Evolutionary conservation across 1,140 invertebrate genomes (phyloP).

Genomic region (Aphaenogaster rudis): DNA sequence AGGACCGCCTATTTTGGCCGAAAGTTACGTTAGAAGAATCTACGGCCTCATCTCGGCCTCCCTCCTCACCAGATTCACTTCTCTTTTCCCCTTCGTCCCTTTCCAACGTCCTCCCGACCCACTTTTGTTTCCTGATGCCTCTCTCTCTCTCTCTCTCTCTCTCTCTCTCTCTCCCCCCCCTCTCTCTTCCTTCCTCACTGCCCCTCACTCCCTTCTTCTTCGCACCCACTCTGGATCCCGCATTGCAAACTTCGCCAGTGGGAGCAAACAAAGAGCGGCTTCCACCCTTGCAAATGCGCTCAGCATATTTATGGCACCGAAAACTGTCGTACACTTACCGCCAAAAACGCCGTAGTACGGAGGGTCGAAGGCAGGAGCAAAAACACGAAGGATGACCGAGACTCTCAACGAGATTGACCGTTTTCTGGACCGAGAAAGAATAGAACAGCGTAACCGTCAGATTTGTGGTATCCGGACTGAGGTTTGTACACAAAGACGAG

Average conservation of each 20-base stretch:
- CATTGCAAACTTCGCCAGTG: conserved; percentile 54
- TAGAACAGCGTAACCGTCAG: conserved; percentile 17
- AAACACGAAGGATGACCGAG: conserved; percentile 51
- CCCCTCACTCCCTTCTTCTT: conserved; percentile 18
- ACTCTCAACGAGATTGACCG: conserved; percentile 47
- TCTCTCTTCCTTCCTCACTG: conserved; percentile 1
- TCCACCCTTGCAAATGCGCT: conserved; percentile 70
- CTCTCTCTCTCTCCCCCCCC: not conserved
- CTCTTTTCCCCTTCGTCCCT: conserved; percentile 34
- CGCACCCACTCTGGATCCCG: conserved; percentile 27
- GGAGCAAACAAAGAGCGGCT: conserved; percentile 73
- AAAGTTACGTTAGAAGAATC: conserved; percentile 76
- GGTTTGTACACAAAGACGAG: conserved; percentile 6
- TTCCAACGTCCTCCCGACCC: conserved; percentile 62
- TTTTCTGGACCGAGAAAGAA: conserved; percentile 28
- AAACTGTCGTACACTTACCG: conserved; percentile 65
- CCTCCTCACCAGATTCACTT: conserved; percentile 15
- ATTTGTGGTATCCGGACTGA: conserved; percentile 20
- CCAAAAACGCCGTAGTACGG: conserved; percentile 39
- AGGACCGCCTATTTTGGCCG: conserved; percentile 77
- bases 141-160: not conserved
- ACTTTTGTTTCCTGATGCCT: conserved; percentile 59
- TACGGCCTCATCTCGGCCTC: conserved; percentile 3
- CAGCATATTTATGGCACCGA: conserved; percentile 76
- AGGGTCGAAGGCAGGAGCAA: conserved; percentile 41